Evolutionary conservation across 2,797 vertebrate species (phyloP).

Genomic region (Eospalax fontanierii): DNA sequence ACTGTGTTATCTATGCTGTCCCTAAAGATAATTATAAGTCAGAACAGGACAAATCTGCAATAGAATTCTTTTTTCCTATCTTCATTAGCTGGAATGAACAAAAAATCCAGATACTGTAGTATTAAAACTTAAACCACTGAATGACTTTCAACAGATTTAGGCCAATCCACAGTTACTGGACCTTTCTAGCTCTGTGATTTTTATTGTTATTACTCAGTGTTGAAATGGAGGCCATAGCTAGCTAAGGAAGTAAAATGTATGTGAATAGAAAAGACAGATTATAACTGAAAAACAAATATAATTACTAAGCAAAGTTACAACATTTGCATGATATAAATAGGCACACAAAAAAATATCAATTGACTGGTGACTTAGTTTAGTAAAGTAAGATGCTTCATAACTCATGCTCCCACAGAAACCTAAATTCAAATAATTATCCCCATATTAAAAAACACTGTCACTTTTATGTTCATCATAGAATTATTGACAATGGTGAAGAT

Average conservation of each 20-base stretch:
- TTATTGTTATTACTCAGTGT: neutral
- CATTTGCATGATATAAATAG: neutral
- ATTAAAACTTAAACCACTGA: neutral
- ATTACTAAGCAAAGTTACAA: too few species aligned
- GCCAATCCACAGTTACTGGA: neutral
- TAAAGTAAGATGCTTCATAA: neutral
- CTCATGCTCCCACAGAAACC: neutral
- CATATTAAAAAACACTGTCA: neutral
- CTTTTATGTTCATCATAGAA: too few species aligned
- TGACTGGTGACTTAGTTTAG: neutral
- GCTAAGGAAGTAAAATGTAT: constrained; percentile 27
- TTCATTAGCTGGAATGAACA: constrained; percentile 43
- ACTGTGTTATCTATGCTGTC: neutral
- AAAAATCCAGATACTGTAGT: constrained; percentile 31
- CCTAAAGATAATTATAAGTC: constrained; percentile 13
- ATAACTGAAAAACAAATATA: neutral
- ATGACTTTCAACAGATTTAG: neutral
- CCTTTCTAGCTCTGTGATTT: neutral
- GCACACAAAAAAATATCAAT: neutral
- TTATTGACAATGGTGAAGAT: too few species aligned
- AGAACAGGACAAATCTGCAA: constrained; percentile 1
- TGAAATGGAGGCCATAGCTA: neutral
- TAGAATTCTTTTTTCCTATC: neutral
- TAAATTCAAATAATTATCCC: neutral
- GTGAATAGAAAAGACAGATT: neutral